Evolutionary conservation across 2,797 vertebrate genomes (phyloP).

Genomic region (Bufotes viridis): DNA sequence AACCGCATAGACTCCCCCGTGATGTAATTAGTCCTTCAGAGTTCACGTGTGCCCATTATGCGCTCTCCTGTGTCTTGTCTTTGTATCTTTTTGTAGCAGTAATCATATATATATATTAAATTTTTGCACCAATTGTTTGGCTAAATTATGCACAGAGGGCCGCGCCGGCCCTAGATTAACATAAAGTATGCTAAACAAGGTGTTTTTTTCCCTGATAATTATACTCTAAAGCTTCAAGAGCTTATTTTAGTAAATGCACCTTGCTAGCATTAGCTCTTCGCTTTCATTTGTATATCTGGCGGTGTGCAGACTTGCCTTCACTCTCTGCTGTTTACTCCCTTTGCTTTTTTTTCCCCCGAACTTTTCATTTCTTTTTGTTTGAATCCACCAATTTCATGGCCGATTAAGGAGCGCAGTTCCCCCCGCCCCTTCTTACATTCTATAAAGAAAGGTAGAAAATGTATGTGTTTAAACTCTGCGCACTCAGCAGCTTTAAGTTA

Average conservation of each 20-base stretch:
- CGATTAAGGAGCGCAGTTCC: constrained; percentile 58
- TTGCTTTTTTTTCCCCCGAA: constrained; percentile 53
- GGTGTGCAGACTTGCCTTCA: constrained; percentile 65
- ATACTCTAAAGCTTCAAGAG: constrained; percentile 82
- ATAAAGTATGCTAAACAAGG: constrained; percentile 85
- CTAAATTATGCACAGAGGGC: constrained; percentile 93
- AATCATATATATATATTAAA: constrained; percentile 88
- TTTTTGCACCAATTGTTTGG: constrained; percentile 83
- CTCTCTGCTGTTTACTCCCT: constrained; percentile 66
- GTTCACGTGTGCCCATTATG: constrained; percentile 94
- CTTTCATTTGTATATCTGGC: constrained; percentile 70
- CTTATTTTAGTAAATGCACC: constrained; percentile 81
- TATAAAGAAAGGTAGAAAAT: constrained; percentile 54
- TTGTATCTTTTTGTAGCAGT: constrained; percentile 81
- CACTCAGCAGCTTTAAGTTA: constrained; percentile 56
- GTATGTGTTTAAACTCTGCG: constrained; percentile 44
- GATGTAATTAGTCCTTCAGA: constrained; percentile 98
- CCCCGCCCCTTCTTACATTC: constrained; percentile 6
- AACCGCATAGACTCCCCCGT: constrained; percentile 89
- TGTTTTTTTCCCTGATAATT: constrained; percentile 81
- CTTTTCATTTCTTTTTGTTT: constrained; percentile 61
- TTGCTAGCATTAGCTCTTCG: constrained; percentile 68
- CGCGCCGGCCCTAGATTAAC: constrained; percentile 84
- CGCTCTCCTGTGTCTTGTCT: constrained; percentile 85
- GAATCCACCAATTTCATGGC: constrained; percentile 62